Evolutionary conservation across 2,888 invertebrate genomes (phyloP).

Genomic region (Lamellibrachia satsuma): DNA sequence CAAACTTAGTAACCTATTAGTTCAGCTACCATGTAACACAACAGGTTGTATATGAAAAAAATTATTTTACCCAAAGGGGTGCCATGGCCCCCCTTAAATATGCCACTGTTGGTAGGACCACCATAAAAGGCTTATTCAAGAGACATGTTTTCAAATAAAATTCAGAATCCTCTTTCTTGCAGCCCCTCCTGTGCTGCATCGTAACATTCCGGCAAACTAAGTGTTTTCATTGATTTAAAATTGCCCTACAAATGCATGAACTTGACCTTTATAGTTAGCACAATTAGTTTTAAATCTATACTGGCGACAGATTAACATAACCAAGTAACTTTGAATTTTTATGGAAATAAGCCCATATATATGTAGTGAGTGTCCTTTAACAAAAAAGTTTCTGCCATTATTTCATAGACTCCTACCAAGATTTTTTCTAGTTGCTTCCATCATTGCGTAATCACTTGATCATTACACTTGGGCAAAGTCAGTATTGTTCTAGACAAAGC

Average conservation of each 20-base stretch:
- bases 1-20: too few relatives aligned
- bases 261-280: neutral
- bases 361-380: neutral
- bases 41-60: too few relatives aligned
- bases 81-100: too few relatives aligned
- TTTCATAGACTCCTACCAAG: neutral
- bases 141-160: neutral
- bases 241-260: neutral
- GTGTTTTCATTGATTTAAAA: neutral
- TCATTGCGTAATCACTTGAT: neutral
- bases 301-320: neutral
- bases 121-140: neutral
- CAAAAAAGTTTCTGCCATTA: neutral
- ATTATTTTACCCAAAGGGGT: too few relatives aligned
- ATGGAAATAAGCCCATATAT: neutral
- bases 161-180: neutral
- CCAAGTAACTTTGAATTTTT: too few relatives aligned
- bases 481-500: neutral
- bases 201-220: neutral
- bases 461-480: neutral
- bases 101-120: neutral
- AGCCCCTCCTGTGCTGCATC: neutral
- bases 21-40: too few relatives aligned
- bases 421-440: neutral
- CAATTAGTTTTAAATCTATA: neutral